Evolutionary conservation across 2,797 vertebrate species (phyloP).

Genomic region (Gallinago stenura): DNA sequence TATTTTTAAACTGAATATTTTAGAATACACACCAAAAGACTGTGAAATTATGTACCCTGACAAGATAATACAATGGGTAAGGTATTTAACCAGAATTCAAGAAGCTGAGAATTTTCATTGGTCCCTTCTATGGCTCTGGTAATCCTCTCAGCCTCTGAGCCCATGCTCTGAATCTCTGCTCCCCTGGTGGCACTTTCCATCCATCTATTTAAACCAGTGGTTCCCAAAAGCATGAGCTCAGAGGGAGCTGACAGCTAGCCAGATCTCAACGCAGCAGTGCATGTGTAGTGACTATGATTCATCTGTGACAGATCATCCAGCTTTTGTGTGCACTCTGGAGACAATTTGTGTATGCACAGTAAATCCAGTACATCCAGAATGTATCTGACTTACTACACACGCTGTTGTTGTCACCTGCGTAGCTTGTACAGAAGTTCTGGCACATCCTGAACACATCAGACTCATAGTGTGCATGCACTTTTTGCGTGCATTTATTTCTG

Average conservation of each 20-base stretch:
- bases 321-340: neutral
- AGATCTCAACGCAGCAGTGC: neutral
- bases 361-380: neutral
- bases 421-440: neutral
- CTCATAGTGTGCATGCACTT: neutral
- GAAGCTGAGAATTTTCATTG: neutral
- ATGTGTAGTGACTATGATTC: conserved; percentile 36
- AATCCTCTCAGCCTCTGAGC: neutral
- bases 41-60: neutral
- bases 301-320: conserved; percentile 23
- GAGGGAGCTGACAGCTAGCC: conserved; percentile 32
- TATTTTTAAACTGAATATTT: neutral
- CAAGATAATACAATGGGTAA: neutral
- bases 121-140: neutral
- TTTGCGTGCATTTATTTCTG: neutral
- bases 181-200: neutral
- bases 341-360: neutral
- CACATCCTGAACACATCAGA: neutral
- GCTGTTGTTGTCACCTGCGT: neutral
- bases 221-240: neutral
- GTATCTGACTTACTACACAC: neutral
- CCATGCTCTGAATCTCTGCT: neutral
- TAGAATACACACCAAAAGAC: neutral
- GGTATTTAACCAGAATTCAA: neutral
- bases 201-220: neutral